Evolutionary conservation across 2,888 invertebrate species (phyloP).

Genomic region (Laspeyria flexula): DNA sequence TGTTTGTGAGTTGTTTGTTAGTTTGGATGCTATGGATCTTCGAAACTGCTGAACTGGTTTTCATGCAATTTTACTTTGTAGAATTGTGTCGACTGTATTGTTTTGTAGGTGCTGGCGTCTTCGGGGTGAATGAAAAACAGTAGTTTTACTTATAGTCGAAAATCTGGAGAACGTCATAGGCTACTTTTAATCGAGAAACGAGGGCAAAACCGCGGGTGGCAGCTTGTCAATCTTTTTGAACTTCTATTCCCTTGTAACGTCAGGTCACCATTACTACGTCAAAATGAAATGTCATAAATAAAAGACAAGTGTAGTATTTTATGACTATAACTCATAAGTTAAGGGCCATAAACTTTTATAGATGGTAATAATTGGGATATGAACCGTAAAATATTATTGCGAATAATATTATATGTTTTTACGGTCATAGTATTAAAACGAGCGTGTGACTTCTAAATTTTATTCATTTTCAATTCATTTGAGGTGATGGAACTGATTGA

Average conservation of each 20-base stretch:
- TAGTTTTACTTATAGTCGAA: too few relatives aligned
- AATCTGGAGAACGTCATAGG: too few relatives aligned
- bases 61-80: too few relatives aligned
- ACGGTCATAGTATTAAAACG: neutral
- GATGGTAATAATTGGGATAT: constrained; percentile 1
- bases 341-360: neutral
- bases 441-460: neutral
- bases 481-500: neutral
- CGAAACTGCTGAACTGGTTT: too few relatives aligned
- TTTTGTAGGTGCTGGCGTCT: too few relatives aligned
- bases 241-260: neutral
- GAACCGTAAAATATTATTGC: neutral
- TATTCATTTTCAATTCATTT: neutral
- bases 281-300: neutral
- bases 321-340: neutral
- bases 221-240: too few relatives aligned
- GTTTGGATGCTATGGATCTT: too few relatives aligned
- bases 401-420: neutral
- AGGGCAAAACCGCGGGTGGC: too few relatives aligned
- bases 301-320: neutral
- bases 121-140: too few relatives aligned
- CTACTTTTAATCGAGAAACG: too few relatives aligned
- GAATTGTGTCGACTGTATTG: too few relatives aligned
- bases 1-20: too few relatives aligned
- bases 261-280: neutral